phyloP scores from a whole-genome alignment of 2,797 vertebrate genomes.

The Dallia pectoralis region DNA sequence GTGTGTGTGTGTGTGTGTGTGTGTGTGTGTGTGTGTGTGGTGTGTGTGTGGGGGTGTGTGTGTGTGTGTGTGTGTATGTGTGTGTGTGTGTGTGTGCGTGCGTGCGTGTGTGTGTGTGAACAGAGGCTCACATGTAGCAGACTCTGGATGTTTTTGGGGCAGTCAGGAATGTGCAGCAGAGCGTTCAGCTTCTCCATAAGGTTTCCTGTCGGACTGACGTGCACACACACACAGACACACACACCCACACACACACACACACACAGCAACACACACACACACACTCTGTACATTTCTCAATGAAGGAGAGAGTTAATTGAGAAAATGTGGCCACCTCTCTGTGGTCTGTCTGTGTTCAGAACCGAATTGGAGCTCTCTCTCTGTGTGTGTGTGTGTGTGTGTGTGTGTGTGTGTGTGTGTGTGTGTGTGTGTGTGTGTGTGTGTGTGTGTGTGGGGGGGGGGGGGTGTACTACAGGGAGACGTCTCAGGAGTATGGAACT shows the following conservation, averaged over 20 bases:
- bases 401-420: constrained; percentile 4
- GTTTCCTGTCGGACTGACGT: constrained; percentile 71
- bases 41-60: neutral
- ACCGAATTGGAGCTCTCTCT: constrained; percentile 53
- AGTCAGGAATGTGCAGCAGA: constrained; percentile 65
- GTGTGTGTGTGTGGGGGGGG: too few relatives aligned
- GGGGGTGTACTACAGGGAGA: constrained; percentile 40
- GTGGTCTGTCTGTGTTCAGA: constrained; percentile 30
- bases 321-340: constrained; percentile 65
- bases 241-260: too few relatives aligned
- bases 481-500: constrained; percentile 48
- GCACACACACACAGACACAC: too few relatives aligned
- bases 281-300: constrained; percentile 72
- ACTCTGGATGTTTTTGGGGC: constrained; percentile 34
- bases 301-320: constrained; percentile 75
- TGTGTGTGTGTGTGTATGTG: neutral
- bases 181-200: constrained; percentile 69
- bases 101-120: neutral
- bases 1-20: constrained; percentile 6
- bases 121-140: constrained; percentile 21
- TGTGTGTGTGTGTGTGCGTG: neutral
- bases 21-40: neutral
- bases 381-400: constrained; percentile 2
- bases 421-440: constrained; percentile 16
- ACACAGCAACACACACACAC: too few relatives aligned